Evolutionary conservation across 64 coral and sea anemone species (phyloP).

Genomic region (Exaiptasia diaphana): DNA sequence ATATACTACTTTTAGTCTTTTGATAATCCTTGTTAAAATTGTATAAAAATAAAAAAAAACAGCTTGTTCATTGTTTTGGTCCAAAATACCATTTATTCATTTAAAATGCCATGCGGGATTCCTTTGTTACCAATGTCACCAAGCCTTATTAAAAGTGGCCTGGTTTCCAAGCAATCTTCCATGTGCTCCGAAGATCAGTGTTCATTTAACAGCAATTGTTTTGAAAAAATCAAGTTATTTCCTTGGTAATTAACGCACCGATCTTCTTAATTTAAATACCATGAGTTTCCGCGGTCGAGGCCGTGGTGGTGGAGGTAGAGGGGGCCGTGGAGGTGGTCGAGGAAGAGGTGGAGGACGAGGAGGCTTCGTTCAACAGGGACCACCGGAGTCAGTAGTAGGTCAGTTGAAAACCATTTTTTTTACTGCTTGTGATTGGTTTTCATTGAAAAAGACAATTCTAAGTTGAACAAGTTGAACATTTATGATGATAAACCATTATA

Average conservation of each 20-base stretch:
- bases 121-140: background rate
- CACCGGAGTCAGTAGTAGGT: slow-evolving; percentile 84
- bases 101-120: no score
- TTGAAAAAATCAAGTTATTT: background rate
- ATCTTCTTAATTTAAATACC: no score
- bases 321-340: slow-evolving; percentile 48
- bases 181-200: background rate
- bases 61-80: no score
- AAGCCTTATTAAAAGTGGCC: background rate
- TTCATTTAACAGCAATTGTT: background rate
- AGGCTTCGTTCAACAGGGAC: slow-evolving; percentile 68
- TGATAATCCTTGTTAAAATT: no score
- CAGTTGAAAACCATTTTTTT: background rate
- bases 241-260: background rate
- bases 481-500: background rate
- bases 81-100: no score
- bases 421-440: background rate
- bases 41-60: no score
- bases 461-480: background rate
- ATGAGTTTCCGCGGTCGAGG: slow-evolving; percentile 53
- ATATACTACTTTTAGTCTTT: no score
- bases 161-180: background rate
- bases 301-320: slow-evolving; percentile 37
- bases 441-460: background rate
- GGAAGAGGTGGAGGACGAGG: slow-evolving; percentile 36